phyloP scores from a whole-genome alignment of 2,113 vertebrate species.

The Tetraodon nigroviridis region DNA sequence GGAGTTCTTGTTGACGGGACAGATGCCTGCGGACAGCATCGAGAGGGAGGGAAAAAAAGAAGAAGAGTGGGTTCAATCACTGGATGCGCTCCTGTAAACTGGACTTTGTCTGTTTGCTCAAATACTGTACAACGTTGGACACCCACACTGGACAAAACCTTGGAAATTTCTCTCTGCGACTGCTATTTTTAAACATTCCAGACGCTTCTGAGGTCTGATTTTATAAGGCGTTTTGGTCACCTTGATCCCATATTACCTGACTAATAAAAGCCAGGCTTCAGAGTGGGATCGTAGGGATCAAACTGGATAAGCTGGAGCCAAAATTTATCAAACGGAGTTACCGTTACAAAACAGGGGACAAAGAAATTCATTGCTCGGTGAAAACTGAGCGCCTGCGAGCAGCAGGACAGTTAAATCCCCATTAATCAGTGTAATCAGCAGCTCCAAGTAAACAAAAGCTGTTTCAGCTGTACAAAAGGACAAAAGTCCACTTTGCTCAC shows the following conservation, averaged over 20 bases:
- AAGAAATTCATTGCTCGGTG: too few species aligned
- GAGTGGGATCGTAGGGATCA: too few species aligned
- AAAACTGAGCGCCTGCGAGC: slow-evolving; percentile 14
- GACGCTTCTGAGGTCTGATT: neutral
- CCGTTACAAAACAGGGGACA: too few species aligned
- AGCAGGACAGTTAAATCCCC: slow-evolving; percentile 22
- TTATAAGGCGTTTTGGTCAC: neutral
- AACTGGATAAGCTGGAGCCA: too few species aligned
- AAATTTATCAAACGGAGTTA: too few species aligned
- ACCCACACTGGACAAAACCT: too few species aligned
- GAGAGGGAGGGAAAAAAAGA: too few species aligned
- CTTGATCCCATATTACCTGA: neutral
- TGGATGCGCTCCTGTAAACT: too few species aligned
- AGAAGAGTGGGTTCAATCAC: too few species aligned
- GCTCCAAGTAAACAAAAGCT: slow-evolving; percentile 37
- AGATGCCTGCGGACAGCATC: slow-evolving; percentile 81
- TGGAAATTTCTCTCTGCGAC: neutral
- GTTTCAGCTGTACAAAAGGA: slow-evolving; percentile 26
- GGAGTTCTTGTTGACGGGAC: slow-evolving; percentile 90
- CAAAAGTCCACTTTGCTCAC: slow-evolving; percentile 55
- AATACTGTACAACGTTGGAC: too few species aligned
- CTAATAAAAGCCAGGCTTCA: neutral
- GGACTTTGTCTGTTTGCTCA: too few species aligned
- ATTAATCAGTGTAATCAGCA: slow-evolving; percentile 39
- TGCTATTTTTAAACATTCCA: too few species aligned